phyloP scores from a whole-genome alignment of 1,140 invertebrate species.

The Drosophila elegans region DNA sequence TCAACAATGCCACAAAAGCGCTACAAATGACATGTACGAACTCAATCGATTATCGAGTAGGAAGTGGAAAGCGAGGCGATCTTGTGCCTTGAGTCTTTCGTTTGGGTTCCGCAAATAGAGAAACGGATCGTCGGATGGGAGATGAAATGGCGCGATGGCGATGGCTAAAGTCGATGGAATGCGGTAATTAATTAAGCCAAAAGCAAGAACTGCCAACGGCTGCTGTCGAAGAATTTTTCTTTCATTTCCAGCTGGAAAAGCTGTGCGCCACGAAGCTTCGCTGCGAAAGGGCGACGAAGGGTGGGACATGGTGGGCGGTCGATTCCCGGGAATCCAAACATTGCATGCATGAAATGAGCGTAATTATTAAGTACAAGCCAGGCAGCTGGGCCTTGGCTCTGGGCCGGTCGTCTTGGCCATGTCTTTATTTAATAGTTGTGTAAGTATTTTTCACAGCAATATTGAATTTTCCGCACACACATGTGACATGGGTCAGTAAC shows the following conservation, averaged over 20 bases:
- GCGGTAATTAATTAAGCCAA: conserved; percentile 79
- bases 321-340: conserved; percentile 79
- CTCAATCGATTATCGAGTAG: conserved; percentile 81
- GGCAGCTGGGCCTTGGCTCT: conserved; percentile 38
- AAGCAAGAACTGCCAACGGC: conserved; percentile 58
- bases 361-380: conserved; percentile 78
- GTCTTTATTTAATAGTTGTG: conserved; percentile 82
- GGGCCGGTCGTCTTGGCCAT: conserved; percentile 31
- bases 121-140: conserved; percentile 19
- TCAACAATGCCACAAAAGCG: conserved; percentile 78
- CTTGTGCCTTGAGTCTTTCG: conserved; percentile 79
- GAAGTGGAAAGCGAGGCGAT: conserved; percentile 58
- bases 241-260: conserved; percentile 78
- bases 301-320: conserved; percentile 50
- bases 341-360: conserved; percentile 82
- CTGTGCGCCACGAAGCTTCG: conserved; percentile 14
- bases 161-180: conserved; percentile 57
- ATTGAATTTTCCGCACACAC: conserved; percentile 81
- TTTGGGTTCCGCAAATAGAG: conserved; percentile 52
- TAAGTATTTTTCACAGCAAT: conserved; percentile 83
- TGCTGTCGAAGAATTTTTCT: conserved; percentile 78
- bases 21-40: conserved; percentile 81
- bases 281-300: conserved; percentile 22
- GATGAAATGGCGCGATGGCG: neutral
- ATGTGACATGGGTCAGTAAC: conserved; percentile 83